Conservation (phyloP, 1,140 invertebrate species). For the Meloidogyne floridensis region DNA sequence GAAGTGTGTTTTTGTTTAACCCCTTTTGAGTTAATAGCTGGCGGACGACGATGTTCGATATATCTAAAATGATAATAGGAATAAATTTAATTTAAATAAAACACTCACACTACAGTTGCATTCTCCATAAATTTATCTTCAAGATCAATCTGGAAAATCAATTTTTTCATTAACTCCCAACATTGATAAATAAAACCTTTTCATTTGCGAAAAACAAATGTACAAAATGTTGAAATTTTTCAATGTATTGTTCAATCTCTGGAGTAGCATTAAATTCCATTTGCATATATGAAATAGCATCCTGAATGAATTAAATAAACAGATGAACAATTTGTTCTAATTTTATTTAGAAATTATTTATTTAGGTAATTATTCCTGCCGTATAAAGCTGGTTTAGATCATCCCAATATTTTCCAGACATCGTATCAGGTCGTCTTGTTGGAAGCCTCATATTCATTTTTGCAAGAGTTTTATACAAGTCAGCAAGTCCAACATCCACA, state of each 20-base stretch:
- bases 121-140: conserved; percentile 20
- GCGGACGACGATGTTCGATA: conserved; percentile 15
- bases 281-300: neutral
- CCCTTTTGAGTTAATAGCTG: neutral
- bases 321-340: neutral
- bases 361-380: neutral
- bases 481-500: neutral
- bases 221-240: conserved; percentile 16
- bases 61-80: neutral
- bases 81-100: neutral
- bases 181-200: conserved; percentile 6
- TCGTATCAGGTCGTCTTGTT: neutral
- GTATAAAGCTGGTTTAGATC: neutral
- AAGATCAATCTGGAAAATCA: conserved; percentile 7
- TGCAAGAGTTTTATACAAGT: neutral
- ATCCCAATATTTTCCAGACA: neutral
- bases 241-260: conserved; percentile 9
- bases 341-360: no score
- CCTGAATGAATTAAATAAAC: neutral
- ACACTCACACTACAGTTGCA: conserved; percentile 3
- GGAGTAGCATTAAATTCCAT: neutral
- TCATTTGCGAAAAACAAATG: conserved; percentile 22
- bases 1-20: neutral
- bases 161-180: no score
- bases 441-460: neutral